phyloP scores from a whole-genome alignment of 2,888 invertebrate species.

The Allygus modestus region DNA sequence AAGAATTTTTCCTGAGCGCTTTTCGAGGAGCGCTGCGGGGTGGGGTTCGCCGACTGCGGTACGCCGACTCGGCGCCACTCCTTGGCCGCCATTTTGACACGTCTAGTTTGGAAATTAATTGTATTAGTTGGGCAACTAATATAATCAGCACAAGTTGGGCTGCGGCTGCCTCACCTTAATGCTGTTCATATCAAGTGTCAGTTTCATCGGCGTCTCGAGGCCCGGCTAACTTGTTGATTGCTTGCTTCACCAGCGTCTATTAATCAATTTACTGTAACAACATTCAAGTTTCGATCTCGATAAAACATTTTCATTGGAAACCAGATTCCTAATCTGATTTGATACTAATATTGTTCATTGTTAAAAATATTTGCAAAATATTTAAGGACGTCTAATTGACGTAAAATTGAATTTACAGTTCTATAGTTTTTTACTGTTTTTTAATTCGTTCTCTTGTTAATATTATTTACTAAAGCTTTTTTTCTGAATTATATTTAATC shows the following conservation, averaged over 20 bases:
- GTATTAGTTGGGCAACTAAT: constrained; percentile 65
- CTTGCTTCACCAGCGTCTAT: constrained; percentile 19
- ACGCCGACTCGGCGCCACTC: constrained; percentile 50
- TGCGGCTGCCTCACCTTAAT: constrained; percentile 34
- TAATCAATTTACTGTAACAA: background rate
- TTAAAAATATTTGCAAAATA: too few species aligned
- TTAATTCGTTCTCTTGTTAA: too few species aligned
- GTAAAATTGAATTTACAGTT: too few species aligned
- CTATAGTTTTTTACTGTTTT: too few species aligned
- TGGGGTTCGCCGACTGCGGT: constrained; percentile 4
- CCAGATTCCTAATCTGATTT: too few species aligned
- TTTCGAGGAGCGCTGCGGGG: background rate
- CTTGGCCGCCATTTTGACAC: constrained; percentile 60
- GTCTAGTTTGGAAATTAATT: constrained; percentile 63
- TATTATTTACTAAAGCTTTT: too few species aligned
- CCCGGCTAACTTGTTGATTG: constrained; percentile 27
- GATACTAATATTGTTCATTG: too few species aligned
- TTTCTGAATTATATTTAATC: too few species aligned
- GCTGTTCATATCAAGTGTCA: constrained; percentile 49
- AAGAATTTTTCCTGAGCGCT: constrained; percentile 61
- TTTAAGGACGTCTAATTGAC: too few species aligned
- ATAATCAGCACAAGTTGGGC: constrained; percentile 62
- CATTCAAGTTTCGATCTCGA: too few species aligned
- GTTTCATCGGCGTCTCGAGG: constrained; percentile 29
- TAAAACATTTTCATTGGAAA: background rate